Percentiles rank a stretch among this genome's conserved stretches.
Conservation (phyloP, 2,113 vertebrate genomes). For the Scomber scombrus region DNA sequence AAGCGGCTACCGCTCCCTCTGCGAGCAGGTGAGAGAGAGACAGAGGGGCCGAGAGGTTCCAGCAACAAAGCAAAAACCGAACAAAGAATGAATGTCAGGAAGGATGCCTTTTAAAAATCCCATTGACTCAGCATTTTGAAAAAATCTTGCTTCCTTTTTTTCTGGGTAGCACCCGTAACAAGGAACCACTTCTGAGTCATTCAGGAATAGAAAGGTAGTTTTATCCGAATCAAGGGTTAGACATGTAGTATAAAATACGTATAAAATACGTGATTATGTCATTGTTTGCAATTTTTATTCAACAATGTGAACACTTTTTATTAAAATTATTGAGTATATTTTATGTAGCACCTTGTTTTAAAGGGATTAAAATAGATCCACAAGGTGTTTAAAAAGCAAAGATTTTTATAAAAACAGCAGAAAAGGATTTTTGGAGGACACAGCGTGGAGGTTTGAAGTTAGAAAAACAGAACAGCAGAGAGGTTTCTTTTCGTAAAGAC, state of each 20-base stretch:
- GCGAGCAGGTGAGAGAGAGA: constrained; percentile 88
- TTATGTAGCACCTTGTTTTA: neutral
- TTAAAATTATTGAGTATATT: neutral
- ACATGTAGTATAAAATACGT: neutral
- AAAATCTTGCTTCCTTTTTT: constrained; percentile 8
- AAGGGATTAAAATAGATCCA: too few relatives aligned
- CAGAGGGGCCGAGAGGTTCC: constrained; percentile 69
- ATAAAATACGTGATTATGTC: too few relatives aligned
- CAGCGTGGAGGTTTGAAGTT: neutral
- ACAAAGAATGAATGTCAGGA: neutral
- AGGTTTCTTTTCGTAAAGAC: neutral
- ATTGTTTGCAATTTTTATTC: neutral
- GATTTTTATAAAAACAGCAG: too few relatives aligned
- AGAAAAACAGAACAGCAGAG: neutral
- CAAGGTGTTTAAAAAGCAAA: too few relatives aligned
- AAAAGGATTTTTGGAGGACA: neutral
- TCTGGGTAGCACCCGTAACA: neutral
- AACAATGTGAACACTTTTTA: too few relatives aligned
- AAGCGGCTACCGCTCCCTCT: constrained; percentile 93
- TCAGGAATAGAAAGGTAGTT: neutral
- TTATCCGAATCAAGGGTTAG: neutral
- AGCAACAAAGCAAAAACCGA: constrained; percentile 76
- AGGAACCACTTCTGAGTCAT: neutral
- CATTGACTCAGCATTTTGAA: constrained; percentile 19
- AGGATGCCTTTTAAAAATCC: neutral